phyloP scores from a whole-genome alignment of 2,797 vertebrate species.

The Buphagus erythrorhynchus region DNA sequence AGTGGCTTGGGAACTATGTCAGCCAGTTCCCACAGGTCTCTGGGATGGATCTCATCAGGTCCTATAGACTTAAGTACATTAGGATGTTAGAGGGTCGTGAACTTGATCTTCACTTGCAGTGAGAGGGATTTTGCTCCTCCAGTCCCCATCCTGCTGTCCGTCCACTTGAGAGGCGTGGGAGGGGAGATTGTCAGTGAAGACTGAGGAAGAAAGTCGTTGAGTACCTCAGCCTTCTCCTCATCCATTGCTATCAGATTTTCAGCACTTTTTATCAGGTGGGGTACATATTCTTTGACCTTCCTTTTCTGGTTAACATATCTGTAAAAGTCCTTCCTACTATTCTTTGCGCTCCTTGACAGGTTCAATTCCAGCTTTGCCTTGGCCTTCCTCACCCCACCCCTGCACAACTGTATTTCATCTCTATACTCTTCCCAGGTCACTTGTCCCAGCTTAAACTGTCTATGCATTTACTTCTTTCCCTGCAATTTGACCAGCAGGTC shows the following conservation, averaged over 20 bases:
- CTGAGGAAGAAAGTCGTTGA: neutral
- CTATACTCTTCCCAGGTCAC: neutral
- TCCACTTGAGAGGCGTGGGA: neutral
- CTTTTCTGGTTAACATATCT: neutral
- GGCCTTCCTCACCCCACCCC: neutral
- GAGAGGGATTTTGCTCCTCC: neutral
- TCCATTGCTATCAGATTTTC: neutral
- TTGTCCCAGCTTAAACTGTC: neutral
- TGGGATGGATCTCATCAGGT: neutral
- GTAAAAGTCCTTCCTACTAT: neutral
- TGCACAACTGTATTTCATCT: neutral
- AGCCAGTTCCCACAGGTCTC: neutral
- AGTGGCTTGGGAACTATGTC: neutral
- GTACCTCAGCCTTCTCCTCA: neutral
- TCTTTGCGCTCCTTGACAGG: neutral
- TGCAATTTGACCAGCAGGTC: neutral
- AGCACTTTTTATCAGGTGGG: neutral
- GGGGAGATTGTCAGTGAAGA: neutral
- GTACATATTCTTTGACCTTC: neutral
- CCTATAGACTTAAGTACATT: neutral
- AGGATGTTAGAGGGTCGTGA: neutral
- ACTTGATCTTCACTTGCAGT: neutral
- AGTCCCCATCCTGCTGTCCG: neutral
- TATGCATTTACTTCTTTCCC: neutral
- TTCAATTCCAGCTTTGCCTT: neutral